phyloP scores from a whole-genome alignment of 92 coral and sea anemone genomes.

The Micromussa lordhowensis region DNA sequence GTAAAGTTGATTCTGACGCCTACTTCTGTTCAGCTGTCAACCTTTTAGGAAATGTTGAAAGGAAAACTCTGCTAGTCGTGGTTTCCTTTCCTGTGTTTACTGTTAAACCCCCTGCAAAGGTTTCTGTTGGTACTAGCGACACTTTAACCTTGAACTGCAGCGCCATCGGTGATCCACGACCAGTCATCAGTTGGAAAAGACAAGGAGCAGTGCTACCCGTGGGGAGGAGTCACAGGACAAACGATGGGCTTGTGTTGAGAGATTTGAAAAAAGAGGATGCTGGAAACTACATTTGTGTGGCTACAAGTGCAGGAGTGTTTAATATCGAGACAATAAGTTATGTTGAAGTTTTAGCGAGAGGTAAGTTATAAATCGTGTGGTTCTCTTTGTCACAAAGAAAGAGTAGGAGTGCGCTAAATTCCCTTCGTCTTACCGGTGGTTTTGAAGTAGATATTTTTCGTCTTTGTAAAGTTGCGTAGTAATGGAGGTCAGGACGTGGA shows the following conservation, averaged over 20 bases:
- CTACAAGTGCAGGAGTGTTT: too few relatives aligned
- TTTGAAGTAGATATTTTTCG: too few relatives aligned
- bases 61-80: slow-evolving; percentile 13
- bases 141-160: slow-evolving; percentile 24
- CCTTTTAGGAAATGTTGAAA: slow-evolving; percentile 24
- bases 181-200: slow-evolving; percentile 53
- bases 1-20: slow-evolving; percentile 31
- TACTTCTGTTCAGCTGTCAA: slow-evolving; percentile 51
- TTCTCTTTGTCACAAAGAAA: background rate
- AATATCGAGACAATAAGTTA: background rate
- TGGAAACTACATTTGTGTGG: background rate
- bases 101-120: slow-evolving; percentile 16
- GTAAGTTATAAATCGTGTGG: background rate
- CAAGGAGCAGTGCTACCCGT: slow-evolving; percentile 24
- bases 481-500: too few relatives aligned
- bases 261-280: background rate
- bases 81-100: slow-evolving; percentile 27
- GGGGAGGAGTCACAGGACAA: slow-evolving; percentile 1
- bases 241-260: background rate
- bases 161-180: slow-evolving; percentile 43
- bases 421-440: too few relatives aligned
- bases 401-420: background rate
- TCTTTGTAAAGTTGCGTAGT: too few relatives aligned
- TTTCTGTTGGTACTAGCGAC: background rate
- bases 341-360: background rate